These are phyloP conservation scores for silkworm (Bombyx mori) DNA, from an alignment of 1,140 invertebrate genomes.

Conservation along the genomic window DNA sequence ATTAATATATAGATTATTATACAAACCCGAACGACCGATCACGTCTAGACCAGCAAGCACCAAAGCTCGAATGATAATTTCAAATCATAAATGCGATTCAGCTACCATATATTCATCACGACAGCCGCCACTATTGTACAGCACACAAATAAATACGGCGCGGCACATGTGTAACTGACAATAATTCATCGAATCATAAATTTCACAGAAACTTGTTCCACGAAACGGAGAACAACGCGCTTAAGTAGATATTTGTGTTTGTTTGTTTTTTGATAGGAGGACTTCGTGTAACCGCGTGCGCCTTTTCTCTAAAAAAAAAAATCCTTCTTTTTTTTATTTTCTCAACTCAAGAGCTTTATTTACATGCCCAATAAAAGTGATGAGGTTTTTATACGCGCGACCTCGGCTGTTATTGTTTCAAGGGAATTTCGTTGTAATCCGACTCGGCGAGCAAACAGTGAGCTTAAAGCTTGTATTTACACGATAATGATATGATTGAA, in stretches of 20 bases:
- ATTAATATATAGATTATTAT: too few species aligned
- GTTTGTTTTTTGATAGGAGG: conserved; percentile 69
- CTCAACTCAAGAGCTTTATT: conserved; percentile 37
- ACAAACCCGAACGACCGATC: too few species aligned
- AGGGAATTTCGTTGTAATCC: conserved; percentile 38
- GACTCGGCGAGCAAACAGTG: conserved; percentile 13
- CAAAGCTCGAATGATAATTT: too few species aligned
- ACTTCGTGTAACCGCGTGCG: conserved; percentile 57
- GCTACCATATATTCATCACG: conserved; percentile 5
- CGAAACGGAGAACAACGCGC: conserved; percentile 45
- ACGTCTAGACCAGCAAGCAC: too few species aligned
- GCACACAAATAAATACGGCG: conserved; percentile 19
- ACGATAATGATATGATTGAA: neutral
- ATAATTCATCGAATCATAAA: conserved; percentile 63
- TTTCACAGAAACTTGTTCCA: conserved; percentile 53
- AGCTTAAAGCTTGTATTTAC: neutral
- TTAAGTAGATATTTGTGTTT: conserved; percentile 65
- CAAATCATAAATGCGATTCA: too few species aligned
- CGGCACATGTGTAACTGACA: conserved; percentile 33
- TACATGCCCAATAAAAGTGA: conserved; percentile 60
- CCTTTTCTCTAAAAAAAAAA: conserved; percentile 52
- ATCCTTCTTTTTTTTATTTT: conserved; percentile 30
- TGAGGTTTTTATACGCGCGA: conserved; percentile 44
- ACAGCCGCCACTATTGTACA: conserved; percentile 3
- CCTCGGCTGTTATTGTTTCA: conserved; percentile 47